phyloP scores from a whole-genome alignment of 2,888 invertebrate genomes.

The Agelastica alni region DNA sequence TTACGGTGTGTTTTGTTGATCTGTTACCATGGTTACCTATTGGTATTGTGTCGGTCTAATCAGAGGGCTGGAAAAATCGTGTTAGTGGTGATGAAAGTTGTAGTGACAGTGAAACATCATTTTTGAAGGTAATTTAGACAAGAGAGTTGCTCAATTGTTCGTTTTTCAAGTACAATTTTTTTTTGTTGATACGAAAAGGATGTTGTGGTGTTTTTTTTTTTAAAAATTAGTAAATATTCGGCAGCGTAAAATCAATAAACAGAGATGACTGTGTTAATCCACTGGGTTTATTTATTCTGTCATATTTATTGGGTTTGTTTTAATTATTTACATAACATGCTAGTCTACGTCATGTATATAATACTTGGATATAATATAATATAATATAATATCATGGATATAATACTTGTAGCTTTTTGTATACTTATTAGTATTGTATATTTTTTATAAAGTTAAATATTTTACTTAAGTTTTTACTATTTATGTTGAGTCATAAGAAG shows the following conservation, averaged over 20 bases:
- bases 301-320: slow-evolving; percentile 8
- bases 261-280: slow-evolving; percentile 40
- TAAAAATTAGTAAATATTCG: slow-evolving; percentile 10
- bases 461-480: too few relatives aligned
- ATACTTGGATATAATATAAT: too few relatives aligned
- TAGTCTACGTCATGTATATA: slow-evolving; percentile 8
- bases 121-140: slow-evolving; percentile 11
- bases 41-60: slow-evolving; percentile 32
- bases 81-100: slow-evolving; percentile 19
- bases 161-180: not conserved
- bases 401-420: not conserved
- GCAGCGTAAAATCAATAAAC: slow-evolving; percentile 42
- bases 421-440: not conserved
- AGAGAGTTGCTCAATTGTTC: not conserved
- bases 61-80: slow-evolving; percentile 28
- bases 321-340: slow-evolving; percentile 6
- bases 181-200: not conserved
- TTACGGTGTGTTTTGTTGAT: slow-evolving; percentile 43
- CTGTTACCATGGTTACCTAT: slow-evolving; percentile 42
- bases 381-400: too few relatives aligned
- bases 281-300: slow-evolving; percentile 10
- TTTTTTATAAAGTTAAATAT: slow-evolving; percentile 27
- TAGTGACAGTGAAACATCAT: slow-evolving; percentile 7
- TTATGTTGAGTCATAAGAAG: too few relatives aligned
- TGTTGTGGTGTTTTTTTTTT: not conserved